Conservation (phyloP, 2,888 invertebrate species). For the Ditula angustiorana region DNA sequence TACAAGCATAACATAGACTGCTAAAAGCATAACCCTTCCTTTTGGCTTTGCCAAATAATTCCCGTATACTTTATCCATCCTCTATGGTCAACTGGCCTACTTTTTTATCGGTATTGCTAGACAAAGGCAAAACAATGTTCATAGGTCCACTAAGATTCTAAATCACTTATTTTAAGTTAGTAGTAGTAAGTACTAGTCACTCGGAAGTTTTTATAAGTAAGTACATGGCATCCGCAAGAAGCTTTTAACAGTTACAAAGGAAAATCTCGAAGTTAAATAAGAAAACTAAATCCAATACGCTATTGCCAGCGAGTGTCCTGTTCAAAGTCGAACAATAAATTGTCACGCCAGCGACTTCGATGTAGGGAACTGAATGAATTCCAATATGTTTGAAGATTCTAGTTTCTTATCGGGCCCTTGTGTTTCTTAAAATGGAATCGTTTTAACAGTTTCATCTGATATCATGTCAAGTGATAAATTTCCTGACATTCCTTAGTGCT, state of each 20-base stretch:
- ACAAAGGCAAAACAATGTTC: too few relatives aligned
- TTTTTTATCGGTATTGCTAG: too few relatives aligned
- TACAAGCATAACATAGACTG: too few relatives aligned
- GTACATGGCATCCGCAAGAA: slow-evolving; percentile 35
- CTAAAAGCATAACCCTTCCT: too few relatives aligned
- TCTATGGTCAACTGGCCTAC: too few relatives aligned
- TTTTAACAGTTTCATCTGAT: too few relatives aligned
- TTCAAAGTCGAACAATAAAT: slow-evolving; percentile 11
- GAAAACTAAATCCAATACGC: slow-evolving; percentile 49
- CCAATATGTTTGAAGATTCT: background rate
- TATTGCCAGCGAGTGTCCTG: slow-evolving; percentile 4
- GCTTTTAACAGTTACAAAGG: slow-evolving; percentile 43
- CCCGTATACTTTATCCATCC: too few relatives aligned
- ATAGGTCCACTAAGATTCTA: background rate
- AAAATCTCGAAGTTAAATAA: slow-evolving; percentile 57
- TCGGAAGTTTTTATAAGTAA: background rate
- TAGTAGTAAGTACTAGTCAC: too few relatives aligned
- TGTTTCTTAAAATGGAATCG: too few relatives aligned
- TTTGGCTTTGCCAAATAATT: too few relatives aligned
- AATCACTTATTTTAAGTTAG: background rate
- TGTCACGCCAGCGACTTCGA: slow-evolving; percentile 3
- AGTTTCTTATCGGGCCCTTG: background rate
- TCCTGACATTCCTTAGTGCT: too few relatives aligned
- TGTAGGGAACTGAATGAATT: background rate
- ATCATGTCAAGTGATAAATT: too few relatives aligned